These are phyloP conservation scores for Sipha maydis DNA, from an alignment of 2,888 invertebrate genomes.

Conservation along the genomic window DNA sequence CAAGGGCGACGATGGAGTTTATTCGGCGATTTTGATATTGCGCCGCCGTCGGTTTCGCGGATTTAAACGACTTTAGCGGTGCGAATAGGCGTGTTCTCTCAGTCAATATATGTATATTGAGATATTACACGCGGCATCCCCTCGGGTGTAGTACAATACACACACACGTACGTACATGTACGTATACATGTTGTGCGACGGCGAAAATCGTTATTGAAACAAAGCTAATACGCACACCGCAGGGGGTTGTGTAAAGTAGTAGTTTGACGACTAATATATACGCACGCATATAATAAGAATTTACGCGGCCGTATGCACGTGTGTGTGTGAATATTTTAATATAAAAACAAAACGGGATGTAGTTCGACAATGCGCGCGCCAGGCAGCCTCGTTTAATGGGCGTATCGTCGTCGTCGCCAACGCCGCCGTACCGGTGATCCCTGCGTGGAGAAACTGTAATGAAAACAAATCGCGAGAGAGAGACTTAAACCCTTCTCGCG, in stretches of 20 bases:
- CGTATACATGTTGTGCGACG: not conserved
- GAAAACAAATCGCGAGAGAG: slow-evolving; percentile 51
- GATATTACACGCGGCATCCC: slow-evolving; percentile 9
- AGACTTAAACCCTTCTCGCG: slow-evolving; percentile 31
- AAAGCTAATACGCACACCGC: slow-evolving; percentile 27
- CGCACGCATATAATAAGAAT: not conserved
- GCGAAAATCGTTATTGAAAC: slow-evolving; percentile 57
- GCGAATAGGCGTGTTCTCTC: slow-evolving; percentile 17
- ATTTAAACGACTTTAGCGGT: slow-evolving; percentile 7
- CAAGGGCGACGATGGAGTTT: not conserved
- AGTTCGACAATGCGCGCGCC: not conserved
- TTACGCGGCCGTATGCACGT: not conserved
- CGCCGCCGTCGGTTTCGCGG: not conserved
- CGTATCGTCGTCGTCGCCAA: slow-evolving; percentile 4
- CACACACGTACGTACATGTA: not conserved
- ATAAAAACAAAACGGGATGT: slow-evolving; percentile 49
- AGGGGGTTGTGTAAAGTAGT: slow-evolving; percentile 23
- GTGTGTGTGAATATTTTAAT: slow-evolving; percentile 48
- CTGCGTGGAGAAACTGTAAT: not conserved
- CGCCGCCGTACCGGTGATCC: slow-evolving; percentile 1
- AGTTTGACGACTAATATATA: not conserved
- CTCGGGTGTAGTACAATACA: not conserved
- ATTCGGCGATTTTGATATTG: not conserved
- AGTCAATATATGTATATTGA: not conserved
- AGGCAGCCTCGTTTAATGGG: slow-evolving; percentile 16